phyloP scores from a whole-genome alignment of 2,113 vertebrate species.

The Trochalopteron elliotii region DNA sequence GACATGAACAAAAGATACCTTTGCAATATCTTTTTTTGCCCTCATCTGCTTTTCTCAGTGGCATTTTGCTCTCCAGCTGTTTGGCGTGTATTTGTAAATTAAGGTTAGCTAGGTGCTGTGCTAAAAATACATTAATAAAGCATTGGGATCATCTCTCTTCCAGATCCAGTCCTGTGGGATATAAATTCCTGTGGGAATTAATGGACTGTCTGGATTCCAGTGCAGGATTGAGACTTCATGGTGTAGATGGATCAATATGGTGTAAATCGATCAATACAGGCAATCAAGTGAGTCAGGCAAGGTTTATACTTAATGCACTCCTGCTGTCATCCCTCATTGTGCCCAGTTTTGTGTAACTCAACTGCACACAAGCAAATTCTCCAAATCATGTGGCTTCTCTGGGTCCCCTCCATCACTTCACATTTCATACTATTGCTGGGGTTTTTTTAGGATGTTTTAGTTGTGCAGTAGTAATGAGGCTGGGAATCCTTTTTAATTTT shows the following conservation, averaged over 20 bases:
- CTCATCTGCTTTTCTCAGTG: background rate
- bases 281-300: constrained; percentile 13
- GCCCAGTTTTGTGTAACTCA: background rate
- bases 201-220: background rate
- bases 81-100: background rate
- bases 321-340: constrained; percentile 15
- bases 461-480: background rate
- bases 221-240: constrained; percentile 2
- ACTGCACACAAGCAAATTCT: background rate
- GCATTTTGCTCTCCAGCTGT: background rate
- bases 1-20: background rate
- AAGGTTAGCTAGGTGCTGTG: background rate
- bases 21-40: background rate
- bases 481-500: background rate
- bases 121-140: background rate
- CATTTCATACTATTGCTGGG: background rate
- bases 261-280: constrained; percentile 28
- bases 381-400: background rate
- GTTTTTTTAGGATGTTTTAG: background rate
- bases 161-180: background rate
- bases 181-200: background rate
- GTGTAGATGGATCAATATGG: background rate
- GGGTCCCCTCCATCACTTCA: background rate
- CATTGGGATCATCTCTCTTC: background rate
- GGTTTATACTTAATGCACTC: constrained; percentile 23